Base-by-base conservation (phyloP, 2,888 invertebrate genomes). In the Drosophila rubida region DNA sequence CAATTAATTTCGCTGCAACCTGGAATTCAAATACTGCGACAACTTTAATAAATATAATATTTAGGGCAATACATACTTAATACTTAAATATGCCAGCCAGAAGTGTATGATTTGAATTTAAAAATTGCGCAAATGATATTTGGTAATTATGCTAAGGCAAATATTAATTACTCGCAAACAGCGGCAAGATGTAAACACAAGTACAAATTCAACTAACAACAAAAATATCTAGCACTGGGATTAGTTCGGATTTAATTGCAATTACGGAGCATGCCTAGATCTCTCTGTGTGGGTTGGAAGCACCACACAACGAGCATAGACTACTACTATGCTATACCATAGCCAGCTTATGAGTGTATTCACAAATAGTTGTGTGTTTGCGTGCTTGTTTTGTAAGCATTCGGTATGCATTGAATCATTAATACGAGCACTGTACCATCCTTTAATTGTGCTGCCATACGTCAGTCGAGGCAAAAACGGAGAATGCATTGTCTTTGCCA, bases 341-440 rank as follows among this genome's bases (percentile, higher is more conserved):
- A n/a, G 4, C n/a, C 32, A 32, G 32, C 32, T 32, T 32, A 32
- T 32, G 32, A 32, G 32, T 32, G n/a, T 32, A 32, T 32, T 32
- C 32, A 32, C n/a, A n/a, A 1, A 41, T 41, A 27, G 2, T 22
- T 6, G 9, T 35, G 14, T 16, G n/a, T 30, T 14, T 30, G 19
- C 19, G 22, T 35, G 22, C 19, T 16, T 32, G 19, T n/a, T n/a
- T 2, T 13, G 35, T 35, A 32, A 63, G 32, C 35, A 48, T 75
- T 50, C 30, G 42, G 45, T 55, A 70, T 63, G 63, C 46, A 59
- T 61, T 58, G 54, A 60, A 77, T 74, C 73, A 77, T 77, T 73
- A 77, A 77, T 50, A 42, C 23, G 53, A 32, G 53, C 58, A 42
- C 11, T 44, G 25, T 46, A 62, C 30, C 55, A 62, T 50, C 44